Conservation (phyloP, 1,140 invertebrate genomes). For the roundworm (Caenorhabditis elegans) region WBcel235 BX284603.4:13413001-13413500, state of each 20-base stretch:
- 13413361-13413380: too few species aligned
- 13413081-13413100: slow-evolving; percentile 93
- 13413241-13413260: slow-evolving; percentile 99
- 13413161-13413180: slow-evolving; percentile 76
- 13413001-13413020: slow-evolving; percentile 61
- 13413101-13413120: slow-evolving; percentile 99
- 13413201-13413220: slow-evolving; percentile 99
- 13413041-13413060: slow-evolving; percentile 56
- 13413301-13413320: slow-evolving; percentile 98
- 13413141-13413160: too few species aligned
- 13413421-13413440: too few species aligned
- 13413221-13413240: slow-evolving; percentile 99
- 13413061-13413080: slow-evolving; percentile 47
- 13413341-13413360: slow-evolving; percentile 80
- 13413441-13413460: too few species aligned
- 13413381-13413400: too few species aligned
- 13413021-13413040: slow-evolving; percentile 57
- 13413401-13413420: too few species aligned
- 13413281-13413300: slow-evolving; percentile 98
- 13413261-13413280: slow-evolving; percentile 97
- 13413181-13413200: slow-evolving; percentile 98
- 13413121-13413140: too few species aligned
- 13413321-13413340: slow-evolving; percentile 95
- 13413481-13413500: too few species aligned
- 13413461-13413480: too few species aligned